phyloP scores from a whole-genome alignment of 2,113 vertebrate species.

The Poeciliopsis prolifica region DNA sequence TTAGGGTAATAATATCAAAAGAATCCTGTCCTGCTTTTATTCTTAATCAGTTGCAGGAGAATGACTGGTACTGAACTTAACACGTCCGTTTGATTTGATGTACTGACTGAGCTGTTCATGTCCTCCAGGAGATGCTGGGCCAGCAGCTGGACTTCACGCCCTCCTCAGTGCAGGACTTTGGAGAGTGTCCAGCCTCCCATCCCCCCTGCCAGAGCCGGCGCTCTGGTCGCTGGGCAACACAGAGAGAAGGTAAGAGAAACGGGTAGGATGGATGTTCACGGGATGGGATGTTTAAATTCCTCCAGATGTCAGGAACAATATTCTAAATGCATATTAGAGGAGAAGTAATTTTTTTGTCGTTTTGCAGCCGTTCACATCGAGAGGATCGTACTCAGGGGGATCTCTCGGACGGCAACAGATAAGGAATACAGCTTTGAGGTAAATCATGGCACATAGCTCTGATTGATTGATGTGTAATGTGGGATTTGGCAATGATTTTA shows the following conservation, averaged over 20 bases:
- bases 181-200: slow-evolving; percentile 44
- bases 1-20: too few relatives aligned
- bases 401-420: slow-evolving; percentile 87
- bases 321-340: too few relatives aligned
- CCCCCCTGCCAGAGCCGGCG: slow-evolving; percentile 52
- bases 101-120: slow-evolving; percentile 2
- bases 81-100: not conserved
- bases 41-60: too few relatives aligned
- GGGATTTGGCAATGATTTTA: too few relatives aligned
- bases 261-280: too few relatives aligned
- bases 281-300: too few relatives aligned
- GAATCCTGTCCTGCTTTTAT: too few relatives aligned
- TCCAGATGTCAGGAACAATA: too few relatives aligned
- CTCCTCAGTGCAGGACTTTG: slow-evolving; percentile 23
- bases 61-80: too few relatives aligned
- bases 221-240: slow-evolving; percentile 37
- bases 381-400: slow-evolving; percentile 88
- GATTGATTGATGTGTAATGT: too few relatives aligned
- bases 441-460: slow-evolving; percentile 40
- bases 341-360: not conserved
- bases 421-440: slow-evolving; percentile 96
- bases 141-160: slow-evolving; percentile 47
- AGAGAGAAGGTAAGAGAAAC: slow-evolving; percentile 53
- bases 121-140: slow-evolving; percentile 43
- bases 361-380: slow-evolving; percentile 91